phyloP scores from a whole-genome alignment of 2,113 vertebrate genomes.

The Catharus bicknelli region DNA sequence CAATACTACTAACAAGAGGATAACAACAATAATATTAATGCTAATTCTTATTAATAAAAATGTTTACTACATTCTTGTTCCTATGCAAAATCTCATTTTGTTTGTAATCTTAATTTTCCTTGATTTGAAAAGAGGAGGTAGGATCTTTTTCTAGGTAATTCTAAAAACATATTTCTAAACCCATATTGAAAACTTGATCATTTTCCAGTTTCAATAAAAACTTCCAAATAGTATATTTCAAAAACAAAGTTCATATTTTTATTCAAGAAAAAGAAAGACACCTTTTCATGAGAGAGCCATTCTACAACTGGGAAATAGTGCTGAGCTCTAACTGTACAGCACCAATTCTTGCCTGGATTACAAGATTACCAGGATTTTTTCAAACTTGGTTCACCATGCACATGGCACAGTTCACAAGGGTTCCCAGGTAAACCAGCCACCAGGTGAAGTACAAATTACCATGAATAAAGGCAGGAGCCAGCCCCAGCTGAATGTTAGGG shows the following conservation, averaged over 20 bases:
- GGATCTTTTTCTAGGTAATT: neutral
- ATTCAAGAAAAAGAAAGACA: neutral
- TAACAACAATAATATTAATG: neutral
- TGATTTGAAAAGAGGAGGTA: neutral
- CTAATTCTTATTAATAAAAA: neutral
- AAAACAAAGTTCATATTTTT: neutral
- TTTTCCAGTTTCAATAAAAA: neutral
- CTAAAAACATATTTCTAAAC: neutral
- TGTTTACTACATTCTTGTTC: neutral
- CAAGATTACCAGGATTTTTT: neutral
- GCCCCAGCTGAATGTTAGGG: neutral
- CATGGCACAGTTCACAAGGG: neutral
- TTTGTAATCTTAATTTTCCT: neutral
- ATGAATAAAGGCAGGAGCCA: neutral
- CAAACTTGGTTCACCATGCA: neutral
- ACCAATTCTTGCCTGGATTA: neutral
- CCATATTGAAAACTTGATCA: neutral
- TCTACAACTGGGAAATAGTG: neutral
- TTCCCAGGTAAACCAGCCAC: neutral
- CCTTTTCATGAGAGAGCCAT: neutral
- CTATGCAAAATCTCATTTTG: neutral
- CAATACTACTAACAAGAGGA: neutral
- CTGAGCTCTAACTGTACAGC: neutral
- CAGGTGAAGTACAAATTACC: neutral
- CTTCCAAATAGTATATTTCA: neutral